Conservation (phyloP, 2,113 vertebrate genomes). For the Lepus europaeus region DNA sequence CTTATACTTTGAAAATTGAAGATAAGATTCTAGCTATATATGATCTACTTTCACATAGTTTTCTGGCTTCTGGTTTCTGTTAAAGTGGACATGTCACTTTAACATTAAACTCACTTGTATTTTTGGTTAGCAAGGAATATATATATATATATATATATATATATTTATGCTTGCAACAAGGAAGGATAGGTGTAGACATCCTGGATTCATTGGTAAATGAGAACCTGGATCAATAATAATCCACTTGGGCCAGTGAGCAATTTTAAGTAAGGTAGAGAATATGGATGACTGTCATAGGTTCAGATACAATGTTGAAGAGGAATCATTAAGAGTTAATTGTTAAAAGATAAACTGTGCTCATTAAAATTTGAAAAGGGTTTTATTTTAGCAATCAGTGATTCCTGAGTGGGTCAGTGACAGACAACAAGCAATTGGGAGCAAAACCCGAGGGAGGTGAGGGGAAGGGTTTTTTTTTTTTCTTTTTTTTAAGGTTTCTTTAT, state of each 20-base stretch:
- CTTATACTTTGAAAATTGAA: conserved; percentile 43
- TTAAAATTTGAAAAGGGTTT: not conserved
- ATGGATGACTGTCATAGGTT: not conserved
- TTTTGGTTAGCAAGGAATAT: not conserved
- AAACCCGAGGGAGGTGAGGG: not conserved
- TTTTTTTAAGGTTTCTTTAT: no score
- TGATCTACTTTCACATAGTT: conserved; percentile 31
- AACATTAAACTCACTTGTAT: not conserved
- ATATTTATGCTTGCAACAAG: not conserved
- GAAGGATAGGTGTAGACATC: not conserved
- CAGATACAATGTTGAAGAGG: not conserved
- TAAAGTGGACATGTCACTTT: not conserved
- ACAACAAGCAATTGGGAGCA: not conserved
- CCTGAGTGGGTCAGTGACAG: not conserved
- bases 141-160: not conserved
- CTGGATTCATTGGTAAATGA: not conserved
- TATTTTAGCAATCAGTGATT: not conserved
- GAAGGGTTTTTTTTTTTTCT: not conserved
- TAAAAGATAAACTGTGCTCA: not conserved
- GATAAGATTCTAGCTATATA: conserved; percentile 18
- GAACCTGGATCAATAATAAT: not conserved
- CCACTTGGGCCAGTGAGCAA: not conserved
- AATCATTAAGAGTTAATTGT: not conserved
- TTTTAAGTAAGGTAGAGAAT: not conserved
- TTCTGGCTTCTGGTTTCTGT: conserved; percentile 19